Base-by-base conservation (phyloP, 23 tunicate genomes). In the Styela clava region DNA sequence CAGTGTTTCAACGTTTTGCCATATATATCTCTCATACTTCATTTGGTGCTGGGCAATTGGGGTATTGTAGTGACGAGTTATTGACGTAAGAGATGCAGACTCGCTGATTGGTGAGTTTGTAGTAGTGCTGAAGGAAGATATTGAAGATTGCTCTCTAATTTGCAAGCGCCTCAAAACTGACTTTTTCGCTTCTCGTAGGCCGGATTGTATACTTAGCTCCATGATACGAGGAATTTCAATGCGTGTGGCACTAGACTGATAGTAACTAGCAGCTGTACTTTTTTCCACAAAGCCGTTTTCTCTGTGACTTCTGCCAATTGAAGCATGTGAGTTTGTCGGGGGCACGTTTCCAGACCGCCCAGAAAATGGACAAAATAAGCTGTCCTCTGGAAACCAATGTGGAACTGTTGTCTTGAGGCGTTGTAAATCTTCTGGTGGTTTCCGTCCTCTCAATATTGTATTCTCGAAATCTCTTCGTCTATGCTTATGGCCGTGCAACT, bases 141-240 rank as follows among this genome's bases (percentile, higher is more conserved):
- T 16, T 67, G 71, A 67, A 22, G 31, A 67, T 18, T 16, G 31
- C 23, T 18, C 23, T 19, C 71, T 29, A n/a, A n/a, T n/a, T 67
- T 29, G 16, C 83, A 85, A 68, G 22, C 82, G 33, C 3, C 69
- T 62, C 61, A 78, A 74, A 27, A 79, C 72, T 23, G 84, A 24
- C 2, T 32, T 72, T 61, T 84, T 84, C n/a, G 88, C 95, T 18
- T 61, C 68, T 27, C 87, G 63, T 83, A 88, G 74, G 21, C 80
- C 84, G 32, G 79, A 30, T 44, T 88, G 93, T 5, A 83, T 81
- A 26, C 83, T 87, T 52, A 88, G 77, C 52, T 88, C 91, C 74
- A 87, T 22, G 24, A 67, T 67, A 24, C 24, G 71, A 18, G 71
- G 71, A 24, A 67, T 67, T 16, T 67, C 71, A 29, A 67, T 67